phyloP scores from a whole-genome alignment of 2,888 invertebrate species.

The Pachydiplax longipennis region DNA sequence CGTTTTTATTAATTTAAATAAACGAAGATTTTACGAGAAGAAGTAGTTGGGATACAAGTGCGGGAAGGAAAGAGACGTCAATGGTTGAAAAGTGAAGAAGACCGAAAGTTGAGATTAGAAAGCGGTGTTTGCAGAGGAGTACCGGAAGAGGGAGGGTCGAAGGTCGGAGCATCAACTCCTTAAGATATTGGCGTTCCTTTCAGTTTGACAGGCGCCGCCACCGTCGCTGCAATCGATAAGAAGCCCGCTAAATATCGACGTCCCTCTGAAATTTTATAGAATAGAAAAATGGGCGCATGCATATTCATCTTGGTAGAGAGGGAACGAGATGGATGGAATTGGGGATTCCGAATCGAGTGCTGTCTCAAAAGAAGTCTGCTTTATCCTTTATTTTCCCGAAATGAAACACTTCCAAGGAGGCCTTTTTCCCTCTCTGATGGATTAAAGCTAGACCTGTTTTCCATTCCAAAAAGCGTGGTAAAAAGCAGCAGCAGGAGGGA shows the following conservation, averaged over 20 bases:
- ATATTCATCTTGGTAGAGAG: conserved; percentile 15
- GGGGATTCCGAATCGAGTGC: conserved; percentile 31
- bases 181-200: conserved; percentile 45
- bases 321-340: neutral
- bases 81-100: neutral
- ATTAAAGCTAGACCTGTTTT: too few relatives aligned
- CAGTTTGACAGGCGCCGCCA: conserved; percentile 42
- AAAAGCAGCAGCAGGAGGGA: too few relatives aligned
- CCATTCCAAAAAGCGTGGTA: too few relatives aligned
- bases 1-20: neutral
- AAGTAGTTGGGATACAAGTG: neutral
- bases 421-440: neutral
- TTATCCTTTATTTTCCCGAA: neutral
- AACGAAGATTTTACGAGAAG: neutral
- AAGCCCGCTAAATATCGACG: conserved; percentile 35
- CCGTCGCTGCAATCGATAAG: conserved; percentile 39
- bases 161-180: conserved; percentile 51
- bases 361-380: neutral
- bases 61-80: neutral
- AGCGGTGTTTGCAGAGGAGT: neutral
- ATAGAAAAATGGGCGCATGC: conserved; percentile 32
- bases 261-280: conserved; percentile 29
- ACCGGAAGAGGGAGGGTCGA: conserved; percentile 50
- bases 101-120: neutral
- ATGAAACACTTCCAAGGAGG: neutral